These are phyloP conservation scores for Ridgeia piscesae DNA, from an alignment of 1,140 invertebrate genomes.

Conservation along the genomic window DNA sequence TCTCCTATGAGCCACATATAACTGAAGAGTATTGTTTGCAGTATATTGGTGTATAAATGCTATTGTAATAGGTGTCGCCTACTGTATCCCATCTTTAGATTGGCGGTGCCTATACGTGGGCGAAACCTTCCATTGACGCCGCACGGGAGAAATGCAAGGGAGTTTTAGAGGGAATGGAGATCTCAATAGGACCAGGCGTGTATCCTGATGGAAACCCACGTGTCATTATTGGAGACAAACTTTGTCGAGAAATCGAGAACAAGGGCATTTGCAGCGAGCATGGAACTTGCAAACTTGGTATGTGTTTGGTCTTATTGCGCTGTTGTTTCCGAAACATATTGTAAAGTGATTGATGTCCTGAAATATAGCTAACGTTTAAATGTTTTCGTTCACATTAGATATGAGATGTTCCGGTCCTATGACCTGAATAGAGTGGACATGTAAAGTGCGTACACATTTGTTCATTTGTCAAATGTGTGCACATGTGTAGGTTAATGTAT, in stretches of 20 bases:
- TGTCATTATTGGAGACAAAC: neutral
- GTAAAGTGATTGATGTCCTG: neutral
- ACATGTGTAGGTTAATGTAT: too few relatives aligned
- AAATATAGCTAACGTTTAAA: neutral
- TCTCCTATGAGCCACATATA: too few relatives aligned
- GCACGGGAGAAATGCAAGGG: neutral
- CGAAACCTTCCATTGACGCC: neutral
- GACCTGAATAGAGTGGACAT: too few relatives aligned
- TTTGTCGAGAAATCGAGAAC: neutral
- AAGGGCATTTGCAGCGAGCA: neutral
- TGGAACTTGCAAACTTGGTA: neutral
- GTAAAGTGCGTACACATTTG: too few relatives aligned
- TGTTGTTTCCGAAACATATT: neutral
- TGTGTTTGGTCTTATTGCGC: neutral
- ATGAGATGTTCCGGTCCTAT: too few relatives aligned
- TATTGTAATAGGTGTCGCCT: neutral
- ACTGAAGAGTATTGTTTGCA: too few relatives aligned
- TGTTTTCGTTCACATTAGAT: too few relatives aligned
- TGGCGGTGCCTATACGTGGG: neutral
- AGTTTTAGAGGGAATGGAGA: neutral
- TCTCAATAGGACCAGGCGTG: neutral
- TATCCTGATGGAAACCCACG: neutral
- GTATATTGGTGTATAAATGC: too few relatives aligned
- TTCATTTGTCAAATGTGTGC: too few relatives aligned
- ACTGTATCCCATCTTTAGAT: neutral